These are phyloP conservation scores for Ctenomys sociabilis DNA, from an alignment of 2,113 vertebrate genomes.

Conservation along the genomic window DNA sequence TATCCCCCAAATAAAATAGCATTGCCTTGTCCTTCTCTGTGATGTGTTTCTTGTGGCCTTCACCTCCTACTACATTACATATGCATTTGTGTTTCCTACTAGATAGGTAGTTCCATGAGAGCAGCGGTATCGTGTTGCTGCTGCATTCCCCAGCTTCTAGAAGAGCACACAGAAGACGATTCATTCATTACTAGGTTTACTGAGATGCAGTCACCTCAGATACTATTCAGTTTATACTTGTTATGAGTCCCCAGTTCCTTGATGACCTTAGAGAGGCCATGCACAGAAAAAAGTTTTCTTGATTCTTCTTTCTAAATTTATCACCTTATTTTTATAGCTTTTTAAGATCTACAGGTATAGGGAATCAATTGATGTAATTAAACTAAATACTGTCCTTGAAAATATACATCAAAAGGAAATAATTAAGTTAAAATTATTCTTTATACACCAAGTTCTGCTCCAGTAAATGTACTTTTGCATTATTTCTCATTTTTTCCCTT, in stretches of 20 bases:
- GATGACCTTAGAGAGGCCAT: neutral
- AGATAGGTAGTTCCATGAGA: neutral
- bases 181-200: neutral
- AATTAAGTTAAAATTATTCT: neutral
- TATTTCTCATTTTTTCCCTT: neutral
- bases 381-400: neutral
- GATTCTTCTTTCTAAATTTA: neutral
- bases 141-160: neutral
- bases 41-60: neutral
- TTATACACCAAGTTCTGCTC: neutral
- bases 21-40: neutral
- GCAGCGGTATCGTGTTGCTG: neutral
- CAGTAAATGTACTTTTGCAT: neutral
- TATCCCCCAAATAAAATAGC: neutral
- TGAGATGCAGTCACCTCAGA: neutral
- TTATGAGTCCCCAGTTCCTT: neutral
- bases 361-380: neutral
- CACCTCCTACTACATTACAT: neutral
- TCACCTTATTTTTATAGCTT: neutral
- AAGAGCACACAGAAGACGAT: neutral
- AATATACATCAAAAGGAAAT: neutral
- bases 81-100: neutral
- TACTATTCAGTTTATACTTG: neutral
- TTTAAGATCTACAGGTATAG: neutral
- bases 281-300: neutral